Evolutionary conservation across 2,113 vertebrate species (phyloP).

Genomic region (Dissostichus mawsoni): DNA sequence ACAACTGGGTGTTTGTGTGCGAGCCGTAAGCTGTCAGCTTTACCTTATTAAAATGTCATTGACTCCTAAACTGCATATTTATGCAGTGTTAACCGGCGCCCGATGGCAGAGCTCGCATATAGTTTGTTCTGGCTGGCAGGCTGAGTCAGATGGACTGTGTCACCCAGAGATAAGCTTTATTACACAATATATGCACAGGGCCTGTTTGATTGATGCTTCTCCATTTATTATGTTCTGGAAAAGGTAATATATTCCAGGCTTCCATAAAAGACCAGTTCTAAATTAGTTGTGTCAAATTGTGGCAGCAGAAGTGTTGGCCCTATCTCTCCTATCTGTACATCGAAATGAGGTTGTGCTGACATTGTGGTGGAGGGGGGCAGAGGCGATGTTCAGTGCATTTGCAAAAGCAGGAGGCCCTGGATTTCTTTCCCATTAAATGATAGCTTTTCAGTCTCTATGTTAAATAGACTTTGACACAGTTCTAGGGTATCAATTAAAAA

Average conservation of each 20-base stretch:
- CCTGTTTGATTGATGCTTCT: conserved; percentile 81
- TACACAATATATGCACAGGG: conserved; percentile 75
- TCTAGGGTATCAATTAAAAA: conserved; percentile 45
- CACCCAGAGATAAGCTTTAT: conserved; percentile 85
- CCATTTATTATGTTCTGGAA: conserved; percentile 77
- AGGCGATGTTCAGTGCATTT: conserved; percentile 1
- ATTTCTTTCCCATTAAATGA: conserved; percentile 67
- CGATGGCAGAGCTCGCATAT: conserved; percentile 67
- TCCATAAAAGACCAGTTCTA: conserved; percentile 77
- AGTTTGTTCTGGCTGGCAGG: conserved; percentile 66
- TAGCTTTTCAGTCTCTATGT: conserved; percentile 30
- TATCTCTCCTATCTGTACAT: conserved; percentile 77
- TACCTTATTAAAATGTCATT: conserved; percentile 86
- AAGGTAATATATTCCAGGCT: conserved; percentile 79
- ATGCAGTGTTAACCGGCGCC: conserved; percentile 80
- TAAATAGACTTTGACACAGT: conserved; percentile 27
- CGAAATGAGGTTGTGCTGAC: conserved; percentile 76
- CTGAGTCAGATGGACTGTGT: conserved; percentile 80
- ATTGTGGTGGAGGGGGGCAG: conserved; percentile 39
- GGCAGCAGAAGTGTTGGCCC: conserved; percentile 66
- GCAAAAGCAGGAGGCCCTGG: conserved; percentile 7
- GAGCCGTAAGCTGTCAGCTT: conserved; percentile 71
- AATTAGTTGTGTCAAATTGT: conserved; percentile 84
- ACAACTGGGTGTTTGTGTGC: conserved; percentile 76
- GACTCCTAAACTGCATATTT: conserved; percentile 83